Evolutionary conservation across 1,140 invertebrate species (phyloP).

Genomic region (Gerris buenoi): DNA sequence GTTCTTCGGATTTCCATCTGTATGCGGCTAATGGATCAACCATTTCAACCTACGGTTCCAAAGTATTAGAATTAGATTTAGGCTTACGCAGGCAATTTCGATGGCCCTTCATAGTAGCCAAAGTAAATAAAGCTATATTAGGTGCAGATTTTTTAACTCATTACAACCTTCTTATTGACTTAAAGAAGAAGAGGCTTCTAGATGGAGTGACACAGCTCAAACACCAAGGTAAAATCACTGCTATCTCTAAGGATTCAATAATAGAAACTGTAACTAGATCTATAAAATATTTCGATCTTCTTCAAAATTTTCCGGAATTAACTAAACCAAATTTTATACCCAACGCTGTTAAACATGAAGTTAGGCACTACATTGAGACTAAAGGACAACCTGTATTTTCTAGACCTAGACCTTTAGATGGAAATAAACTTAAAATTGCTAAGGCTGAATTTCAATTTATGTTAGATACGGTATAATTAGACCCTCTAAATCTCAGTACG

Average conservation of each 20-base stretch:
- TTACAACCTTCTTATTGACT: constrained; percentile 7
- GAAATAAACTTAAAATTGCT: constrained; percentile 19
- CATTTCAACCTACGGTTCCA: constrained; percentile 30
- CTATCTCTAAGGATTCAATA: not conserved
- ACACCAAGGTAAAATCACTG: not conserved
- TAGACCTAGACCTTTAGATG: constrained; percentile 25
- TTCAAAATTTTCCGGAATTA: not conserved
- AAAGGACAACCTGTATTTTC: constrained; percentile 26
- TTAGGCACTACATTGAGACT: constrained; percentile 20
- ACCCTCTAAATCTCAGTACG: constrained; percentile 28
- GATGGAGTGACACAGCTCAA: not conserved
- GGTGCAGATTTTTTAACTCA: constrained; percentile 9
- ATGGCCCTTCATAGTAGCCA: constrained; percentile 4
- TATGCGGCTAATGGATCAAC: not conserved
- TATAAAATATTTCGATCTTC: not conserved
- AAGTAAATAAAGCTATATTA: constrained; percentile 1
- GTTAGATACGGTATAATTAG: constrained; percentile 18
- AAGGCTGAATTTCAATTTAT: constrained; percentile 23
- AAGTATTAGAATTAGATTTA: constrained; percentile 29
- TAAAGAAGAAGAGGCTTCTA: constrained; percentile 2
- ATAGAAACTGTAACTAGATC: constrained; percentile 2
- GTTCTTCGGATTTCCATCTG: constrained; percentile 27
- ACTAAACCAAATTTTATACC: constrained; percentile 3
- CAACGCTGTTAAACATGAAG: not conserved
- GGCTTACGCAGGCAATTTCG: constrained; percentile 30